Base-by-base conservation (phyloP, 2,888 invertebrate genomes). In the Entomobrya multifasciata region DNA sequence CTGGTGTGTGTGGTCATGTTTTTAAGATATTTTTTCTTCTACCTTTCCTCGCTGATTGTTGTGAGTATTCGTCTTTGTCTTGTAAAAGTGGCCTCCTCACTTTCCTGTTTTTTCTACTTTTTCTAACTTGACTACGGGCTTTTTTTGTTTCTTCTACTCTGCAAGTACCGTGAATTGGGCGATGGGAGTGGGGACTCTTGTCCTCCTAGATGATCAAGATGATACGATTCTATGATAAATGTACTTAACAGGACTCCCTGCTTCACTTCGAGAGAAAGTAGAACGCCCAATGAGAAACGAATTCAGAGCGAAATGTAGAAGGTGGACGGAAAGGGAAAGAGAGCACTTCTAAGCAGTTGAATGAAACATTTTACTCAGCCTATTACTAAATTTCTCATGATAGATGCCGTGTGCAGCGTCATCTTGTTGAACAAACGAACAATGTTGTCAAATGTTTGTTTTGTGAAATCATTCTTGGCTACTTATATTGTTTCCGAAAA, bases 71-170 rank as follows among this genome's bases (percentile, higher is more conserved):
- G 13, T 27, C n/a, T 41, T 36, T 41, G 17, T 22, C 20, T 2
- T 20, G 36, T 67, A 20, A 67, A 36, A 67, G 65, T 67, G 65
- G 65, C 10, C 36, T 67, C 65, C 65, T 67, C 65, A 17, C 65
- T 41, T 67, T 11, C 1, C 13, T 20, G 13, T 67, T 20, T 41
- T 67, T 36, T 4, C 36, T 36, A 4, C 36, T 36, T 4, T 8
- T 36, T 8, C 36, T 36, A 8, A 36, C 4, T 36, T 36, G 36
- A 36, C 36, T 36, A 36, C 36, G 4, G 4, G 36, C 36, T 4
- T 36, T 36, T 36, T 36, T 36, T 36, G 5, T 36, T 36, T 8
- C 36, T 36, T 36, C 36, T 36, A n/a, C n/a, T 36, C 36, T 4
- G 36, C 36, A 6, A 36, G 36, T 36, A 36, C 36, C 36, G n/a